Evolutionary conservation across 2,797 vertebrate genomes (phyloP).

Genomic region (Amphiprion clarkii): DNA sequence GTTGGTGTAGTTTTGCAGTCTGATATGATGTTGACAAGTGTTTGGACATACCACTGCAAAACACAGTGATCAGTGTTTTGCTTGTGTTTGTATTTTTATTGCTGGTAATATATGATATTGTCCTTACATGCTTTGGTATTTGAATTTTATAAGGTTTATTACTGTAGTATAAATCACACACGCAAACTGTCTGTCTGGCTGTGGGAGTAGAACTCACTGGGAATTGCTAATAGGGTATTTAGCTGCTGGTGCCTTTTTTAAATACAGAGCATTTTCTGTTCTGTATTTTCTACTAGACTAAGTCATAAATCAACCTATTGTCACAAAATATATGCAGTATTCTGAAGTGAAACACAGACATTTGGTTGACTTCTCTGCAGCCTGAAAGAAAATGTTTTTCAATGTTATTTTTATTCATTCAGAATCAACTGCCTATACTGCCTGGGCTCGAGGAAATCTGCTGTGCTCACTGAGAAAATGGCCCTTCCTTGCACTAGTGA

Average conservation of each 20-base stretch:
- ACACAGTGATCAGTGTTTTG: not conserved
- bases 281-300: not conserved
- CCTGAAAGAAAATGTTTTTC: not conserved
- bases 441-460: too few species aligned
- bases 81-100: not conserved
- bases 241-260: too few species aligned
- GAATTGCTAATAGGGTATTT: too few species aligned
- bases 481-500: not conserved
- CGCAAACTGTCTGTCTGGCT: too few species aligned
- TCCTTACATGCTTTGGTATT: not conserved
- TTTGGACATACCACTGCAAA: not conserved
- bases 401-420: not conserved
- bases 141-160: not conserved
- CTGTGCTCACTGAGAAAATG: conserved; percentile 2
- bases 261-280: too few species aligned
- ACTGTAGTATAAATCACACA: too few species aligned
- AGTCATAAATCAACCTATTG: not conserved
- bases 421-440: not conserved
- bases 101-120: not conserved
- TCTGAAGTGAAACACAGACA: too few species aligned
- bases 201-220: too few species aligned
- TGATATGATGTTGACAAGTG: not conserved
- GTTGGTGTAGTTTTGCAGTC: not conserved
- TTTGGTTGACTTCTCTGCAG: not conserved
- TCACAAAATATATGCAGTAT: conserved; percentile 1